These are phyloP conservation scores for Cydia pomonella DNA, from an alignment of 1,140 invertebrate genomes.

Conservation along the genomic window DNA sequence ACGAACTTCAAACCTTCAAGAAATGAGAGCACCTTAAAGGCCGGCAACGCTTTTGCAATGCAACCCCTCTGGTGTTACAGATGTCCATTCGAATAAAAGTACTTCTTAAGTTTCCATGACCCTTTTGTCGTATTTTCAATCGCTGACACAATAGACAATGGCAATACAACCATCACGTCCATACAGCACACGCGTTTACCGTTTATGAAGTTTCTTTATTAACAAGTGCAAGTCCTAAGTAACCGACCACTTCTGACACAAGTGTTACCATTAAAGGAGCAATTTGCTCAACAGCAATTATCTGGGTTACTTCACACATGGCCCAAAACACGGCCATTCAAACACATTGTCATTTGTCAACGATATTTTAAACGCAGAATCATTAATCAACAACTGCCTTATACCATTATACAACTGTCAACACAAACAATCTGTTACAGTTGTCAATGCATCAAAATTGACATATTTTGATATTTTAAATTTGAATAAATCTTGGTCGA, in stretches of 20 bases:
- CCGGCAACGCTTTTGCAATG: no score
- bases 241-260: background rate
- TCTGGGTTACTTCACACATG: background rate
- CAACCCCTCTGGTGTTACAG: no score
- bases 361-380: slow-evolving; percentile 6
- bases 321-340: slow-evolving; percentile 3
- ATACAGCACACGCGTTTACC: background rate
- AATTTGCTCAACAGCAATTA: slow-evolving; percentile 11
- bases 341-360: slow-evolving; percentile 28
- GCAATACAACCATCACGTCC: no score
- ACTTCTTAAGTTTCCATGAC: no score
- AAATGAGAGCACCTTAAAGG: no score
- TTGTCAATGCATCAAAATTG: slow-evolving; percentile 30
- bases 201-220: background rate
- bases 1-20: no score
- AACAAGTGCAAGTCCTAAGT: background rate
- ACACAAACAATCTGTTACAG: slow-evolving; percentile 27
- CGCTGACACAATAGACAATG: no score
- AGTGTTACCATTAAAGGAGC: slow-evolving; percentile 19
- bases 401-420: slow-evolving; percentile 20
- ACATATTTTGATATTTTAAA: slow-evolving; percentile 31
- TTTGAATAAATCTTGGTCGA: slow-evolving; percentile 14
- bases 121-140: no score
- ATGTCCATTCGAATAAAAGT: no score
- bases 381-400: slow-evolving; percentile 21